Evolutionary conservation across 2,113 vertebrate genomes (phyloP), one percentile per base, ranked within the genome.

Genomic region (Bos taurus): DNA sequence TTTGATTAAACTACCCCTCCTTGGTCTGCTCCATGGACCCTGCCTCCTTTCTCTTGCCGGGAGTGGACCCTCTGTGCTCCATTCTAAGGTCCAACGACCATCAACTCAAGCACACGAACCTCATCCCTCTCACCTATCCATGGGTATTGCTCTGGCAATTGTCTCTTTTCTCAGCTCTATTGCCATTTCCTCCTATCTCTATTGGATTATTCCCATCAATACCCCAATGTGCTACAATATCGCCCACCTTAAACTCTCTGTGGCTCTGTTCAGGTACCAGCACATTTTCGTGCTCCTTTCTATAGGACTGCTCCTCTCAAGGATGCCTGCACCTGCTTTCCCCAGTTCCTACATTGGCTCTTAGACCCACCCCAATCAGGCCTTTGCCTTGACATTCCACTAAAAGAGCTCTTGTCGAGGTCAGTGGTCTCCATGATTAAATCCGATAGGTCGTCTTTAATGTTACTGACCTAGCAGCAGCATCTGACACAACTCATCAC

Each of bases 31-130:
- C 85, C 50, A 17, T 30, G 21, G 50, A 48, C 36, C 13, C n/a
- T 28, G 67, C 33, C 36, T 78, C 33, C 48, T 28, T 9, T 60
- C 30, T 52, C 7, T 80, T 56, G 56, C 5, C 3, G 25, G 19
- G 50, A 40, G 54, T n/a, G 46, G 56, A 11, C 23, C 26, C 25
- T 57, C 89, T 78, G 46, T n/a, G 77, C 25, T 80, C 30, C 15
- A 77, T 17, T 54, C 33, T 56, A 25, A 56, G 33, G 3, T 30
- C 30, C 30, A 86, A 8, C 2, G 62, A 19, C 16, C 15, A 50
- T 10, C 0, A 2, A 0, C 59, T 30, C 12, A 23, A 48, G 21
- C 4, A 2, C 50, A 21, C 2, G n/a, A 82, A 28, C 16, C 48
- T 23, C 19, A 67, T 10, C 25, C 23, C 30, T 26, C 36, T 33